phyloP scores from a whole-genome alignment of 2,113 vertebrate genomes.

The Ammodytes dubius region DNA sequence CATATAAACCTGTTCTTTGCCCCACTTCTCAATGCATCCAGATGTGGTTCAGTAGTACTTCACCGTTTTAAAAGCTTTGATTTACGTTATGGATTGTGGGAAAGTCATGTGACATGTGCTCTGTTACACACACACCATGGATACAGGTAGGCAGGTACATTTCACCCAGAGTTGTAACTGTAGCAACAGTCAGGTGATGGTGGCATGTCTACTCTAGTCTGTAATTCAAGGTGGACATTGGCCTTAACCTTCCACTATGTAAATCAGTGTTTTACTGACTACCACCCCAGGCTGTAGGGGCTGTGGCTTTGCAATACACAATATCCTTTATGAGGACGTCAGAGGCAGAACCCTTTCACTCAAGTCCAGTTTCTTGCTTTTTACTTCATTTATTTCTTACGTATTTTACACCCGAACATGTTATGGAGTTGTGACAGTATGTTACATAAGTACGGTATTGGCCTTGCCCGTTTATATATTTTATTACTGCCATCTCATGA shows the following conservation, averaged over 20 bases:
- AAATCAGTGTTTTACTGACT: constrained; percentile 11
- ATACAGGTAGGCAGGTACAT: background rate
- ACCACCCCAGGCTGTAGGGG: background rate
- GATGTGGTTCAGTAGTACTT: background rate
- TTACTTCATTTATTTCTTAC: too few species aligned
- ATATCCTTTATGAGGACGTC: too few species aligned
- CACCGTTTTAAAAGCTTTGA: background rate
- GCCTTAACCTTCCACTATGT: constrained; percentile 12
- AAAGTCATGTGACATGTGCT: background rate
- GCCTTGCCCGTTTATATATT: too few species aligned
- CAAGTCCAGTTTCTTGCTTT: background rate
- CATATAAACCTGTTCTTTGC: constrained; percentile 38
- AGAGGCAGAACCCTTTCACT: background rate
- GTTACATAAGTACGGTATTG: background rate
- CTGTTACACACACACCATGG: constrained; percentile 10
- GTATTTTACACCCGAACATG: too few species aligned
- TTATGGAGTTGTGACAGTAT: background rate
- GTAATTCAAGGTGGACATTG: constrained; percentile 28
- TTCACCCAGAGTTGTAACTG: constrained; percentile 27
- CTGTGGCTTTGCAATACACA: background rate
- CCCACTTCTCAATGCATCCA: background rate
- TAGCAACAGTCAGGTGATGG: constrained; percentile 29
- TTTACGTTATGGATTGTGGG: background rate
- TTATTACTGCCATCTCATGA: too few species aligned
- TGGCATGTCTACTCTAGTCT: background rate